Evolutionary conservation across 2,888 invertebrate genomes (phyloP).

Genomic region (Plebejus argus): DNA sequence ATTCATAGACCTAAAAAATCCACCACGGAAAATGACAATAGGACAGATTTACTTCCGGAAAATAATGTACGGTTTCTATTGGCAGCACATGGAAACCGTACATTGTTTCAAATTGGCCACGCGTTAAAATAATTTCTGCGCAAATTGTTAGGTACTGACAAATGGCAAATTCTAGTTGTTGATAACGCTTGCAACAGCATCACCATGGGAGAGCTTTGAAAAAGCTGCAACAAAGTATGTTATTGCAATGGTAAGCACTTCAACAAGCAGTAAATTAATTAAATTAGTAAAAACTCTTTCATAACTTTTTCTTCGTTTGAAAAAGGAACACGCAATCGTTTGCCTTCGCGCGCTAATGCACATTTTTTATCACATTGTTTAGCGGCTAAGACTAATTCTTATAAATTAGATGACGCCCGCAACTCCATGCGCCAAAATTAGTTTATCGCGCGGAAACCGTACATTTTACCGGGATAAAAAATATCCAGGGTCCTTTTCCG

Average conservation of each 20-base stretch:
- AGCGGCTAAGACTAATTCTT: neutral
- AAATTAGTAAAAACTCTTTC: neutral
- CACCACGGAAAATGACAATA: too few species aligned
- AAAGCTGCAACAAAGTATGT: neutral
- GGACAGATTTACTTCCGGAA: too few species aligned
- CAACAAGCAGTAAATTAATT: slow-evolving; percentile 1
- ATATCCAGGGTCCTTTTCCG: too few species aligned
- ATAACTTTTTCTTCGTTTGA: neutral
- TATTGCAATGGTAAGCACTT: neutral
- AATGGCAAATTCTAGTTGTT: neutral
- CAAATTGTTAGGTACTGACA: too few species aligned
- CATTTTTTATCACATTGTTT: neutral
- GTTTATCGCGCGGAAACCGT: too few species aligned
- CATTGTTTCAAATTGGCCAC: too few species aligned
- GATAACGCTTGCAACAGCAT: neutral
- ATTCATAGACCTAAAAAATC: too few species aligned
- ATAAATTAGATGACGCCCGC: neutral
- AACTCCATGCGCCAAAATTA: too few species aligned
- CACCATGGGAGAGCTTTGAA: neutral
- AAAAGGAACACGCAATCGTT: slow-evolving; percentile 11
- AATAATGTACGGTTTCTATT: too few species aligned
- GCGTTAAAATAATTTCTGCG: too few species aligned
- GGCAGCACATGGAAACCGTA: too few species aligned
- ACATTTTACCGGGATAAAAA: too few species aligned
- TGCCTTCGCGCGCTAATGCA: neutral